Conservation (phyloP, 2,113 vertebrate species). For the Leptobrachium leishanense region DNA sequence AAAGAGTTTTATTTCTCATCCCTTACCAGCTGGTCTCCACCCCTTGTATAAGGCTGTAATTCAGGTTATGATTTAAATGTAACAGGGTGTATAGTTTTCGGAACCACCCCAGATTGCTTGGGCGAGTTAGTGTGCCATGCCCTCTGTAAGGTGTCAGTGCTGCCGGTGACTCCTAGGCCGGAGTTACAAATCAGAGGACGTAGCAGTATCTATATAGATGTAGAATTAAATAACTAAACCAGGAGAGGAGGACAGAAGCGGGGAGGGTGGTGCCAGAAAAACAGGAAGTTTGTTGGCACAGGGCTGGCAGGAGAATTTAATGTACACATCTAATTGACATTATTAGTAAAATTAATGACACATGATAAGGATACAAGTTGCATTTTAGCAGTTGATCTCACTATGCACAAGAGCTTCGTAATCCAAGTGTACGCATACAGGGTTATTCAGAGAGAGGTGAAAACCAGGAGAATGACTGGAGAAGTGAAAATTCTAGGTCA, state of each 20-base stretch:
- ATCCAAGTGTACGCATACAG: too few species aligned
- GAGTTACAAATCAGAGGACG: slow-evolving; percentile 11
- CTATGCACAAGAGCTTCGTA: too few species aligned
- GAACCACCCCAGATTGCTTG: slow-evolving; percentile 20
- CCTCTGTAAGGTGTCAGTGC: slow-evolving; percentile 1
- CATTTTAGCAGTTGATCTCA: too few species aligned
- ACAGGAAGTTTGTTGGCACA: slow-evolving; percentile 2
- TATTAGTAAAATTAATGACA: too few species aligned
- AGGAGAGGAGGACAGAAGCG: background rate
- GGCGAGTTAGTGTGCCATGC: slow-evolving; percentile 24
- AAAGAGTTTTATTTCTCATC: slow-evolving; percentile 10
- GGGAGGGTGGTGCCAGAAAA: slow-evolving; percentile 15
- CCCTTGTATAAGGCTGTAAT: slow-evolving; percentile 30
- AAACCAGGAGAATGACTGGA: too few species aligned
- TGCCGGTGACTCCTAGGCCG: background rate
- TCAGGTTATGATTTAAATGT: slow-evolving; percentile 26
- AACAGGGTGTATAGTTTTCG: slow-evolving; percentile 27
- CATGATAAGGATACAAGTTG: too few species aligned
- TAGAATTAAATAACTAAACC: background rate
- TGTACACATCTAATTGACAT: too few species aligned
- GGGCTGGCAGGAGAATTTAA: background rate
- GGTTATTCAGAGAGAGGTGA: too few species aligned
- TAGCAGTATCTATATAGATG: background rate
- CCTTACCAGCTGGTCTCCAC: slow-evolving; percentile 13
- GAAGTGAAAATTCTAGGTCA: too few species aligned